Conservation (phyloP, 2,888 invertebrate genomes). For the Drosophila helvetica region DNA sequence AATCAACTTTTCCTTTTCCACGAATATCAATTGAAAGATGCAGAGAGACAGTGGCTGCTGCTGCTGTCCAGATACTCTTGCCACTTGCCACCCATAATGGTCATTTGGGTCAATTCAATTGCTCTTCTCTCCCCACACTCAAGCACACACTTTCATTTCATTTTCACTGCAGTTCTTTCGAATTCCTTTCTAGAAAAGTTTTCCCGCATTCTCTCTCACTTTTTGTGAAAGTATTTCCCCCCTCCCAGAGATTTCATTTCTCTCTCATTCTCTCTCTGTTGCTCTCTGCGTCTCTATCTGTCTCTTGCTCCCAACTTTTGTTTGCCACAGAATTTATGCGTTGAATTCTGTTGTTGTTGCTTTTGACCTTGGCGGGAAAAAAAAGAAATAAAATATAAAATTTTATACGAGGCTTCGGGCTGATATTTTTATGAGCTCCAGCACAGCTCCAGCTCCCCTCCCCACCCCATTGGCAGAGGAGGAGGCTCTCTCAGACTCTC, state of each 20-base stretch:
- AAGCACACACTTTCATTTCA: constrained; percentile 53
- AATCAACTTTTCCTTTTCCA: constrained; percentile 77
- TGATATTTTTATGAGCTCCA: constrained; percentile 50
- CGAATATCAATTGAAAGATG: constrained; percentile 61
- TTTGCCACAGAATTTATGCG: constrained; percentile 52
- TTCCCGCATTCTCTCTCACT: constrained; percentile 29
- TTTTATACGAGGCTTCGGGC: constrained; percentile 29
- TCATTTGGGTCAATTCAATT: constrained; percentile 78
- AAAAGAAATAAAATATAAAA: constrained; percentile 22
- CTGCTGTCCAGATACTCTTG: constrained; percentile 6
- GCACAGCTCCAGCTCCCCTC: background rate
- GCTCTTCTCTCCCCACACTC: constrained; percentile 35
- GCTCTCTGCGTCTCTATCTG: constrained; percentile 24
- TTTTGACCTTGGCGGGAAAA: constrained; percentile 62
- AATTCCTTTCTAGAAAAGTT: constrained; percentile 62
- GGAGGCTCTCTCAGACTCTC: background rate
- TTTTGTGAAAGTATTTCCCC: constrained; percentile 65
- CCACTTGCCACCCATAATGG: constrained; percentile 61
- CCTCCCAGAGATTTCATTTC: constrained; percentile 19
- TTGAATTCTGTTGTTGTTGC: constrained; percentile 36
- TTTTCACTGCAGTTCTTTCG: constrained; percentile 29
- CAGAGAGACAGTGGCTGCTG: constrained; percentile 11
- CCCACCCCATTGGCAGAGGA: constrained; percentile 34
- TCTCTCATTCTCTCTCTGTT: constrained; percentile 33
- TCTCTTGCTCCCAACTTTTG: constrained; percentile 8